A percentile compares a stretch with the other conserved stretches of the same genome.
phyloP scores from a whole-genome alignment of 2,888 invertebrate species.

The Lottia scabra region DNA sequence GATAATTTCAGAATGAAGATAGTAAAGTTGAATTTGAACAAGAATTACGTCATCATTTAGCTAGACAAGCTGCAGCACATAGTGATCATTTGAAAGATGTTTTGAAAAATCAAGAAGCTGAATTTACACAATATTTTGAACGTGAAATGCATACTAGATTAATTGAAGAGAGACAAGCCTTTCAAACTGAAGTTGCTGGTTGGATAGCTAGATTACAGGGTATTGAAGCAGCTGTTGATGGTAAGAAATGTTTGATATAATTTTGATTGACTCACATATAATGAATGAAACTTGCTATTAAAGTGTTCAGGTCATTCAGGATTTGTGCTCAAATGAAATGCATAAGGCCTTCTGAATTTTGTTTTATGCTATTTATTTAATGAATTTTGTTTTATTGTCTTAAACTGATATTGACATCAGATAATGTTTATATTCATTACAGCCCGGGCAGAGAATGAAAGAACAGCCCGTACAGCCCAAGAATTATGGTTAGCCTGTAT shows the following conservation, averaged over 20 bases:
- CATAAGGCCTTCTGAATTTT: no score
- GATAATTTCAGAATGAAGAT: conserved; percentile 48
- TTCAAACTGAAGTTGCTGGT: conserved; percentile 79
- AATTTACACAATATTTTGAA: conserved; percentile 71
- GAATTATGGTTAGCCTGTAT: conserved; percentile 95
- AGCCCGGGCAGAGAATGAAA: conserved; percentile 68
- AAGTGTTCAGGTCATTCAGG: no score
- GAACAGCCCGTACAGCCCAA: conserved; percentile 76
- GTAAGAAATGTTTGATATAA: conserved; percentile 68
- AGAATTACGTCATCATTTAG: conserved; percentile 82
- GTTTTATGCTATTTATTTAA: no score
- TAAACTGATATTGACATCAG: not conserved
- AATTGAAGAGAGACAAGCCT: conserved; percentile 76
- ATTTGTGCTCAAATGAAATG: no score
- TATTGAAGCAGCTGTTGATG: conserved; percentile 81
- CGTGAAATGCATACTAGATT: conserved; percentile 77
- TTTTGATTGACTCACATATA: no score
- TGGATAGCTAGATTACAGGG: conserved; percentile 82
- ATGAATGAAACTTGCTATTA: no score
- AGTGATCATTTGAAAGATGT: conserved; percentile 76
- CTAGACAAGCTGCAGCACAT: conserved; percentile 88
- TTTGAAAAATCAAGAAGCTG: conserved; percentile 75
- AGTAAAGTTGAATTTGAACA: conserved; percentile 72
- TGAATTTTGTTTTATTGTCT: not conserved
- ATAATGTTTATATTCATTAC: conserved; percentile 23